Conservation (phyloP, 1,140 invertebrate genomes). For the Cherax destructor region DNA sequence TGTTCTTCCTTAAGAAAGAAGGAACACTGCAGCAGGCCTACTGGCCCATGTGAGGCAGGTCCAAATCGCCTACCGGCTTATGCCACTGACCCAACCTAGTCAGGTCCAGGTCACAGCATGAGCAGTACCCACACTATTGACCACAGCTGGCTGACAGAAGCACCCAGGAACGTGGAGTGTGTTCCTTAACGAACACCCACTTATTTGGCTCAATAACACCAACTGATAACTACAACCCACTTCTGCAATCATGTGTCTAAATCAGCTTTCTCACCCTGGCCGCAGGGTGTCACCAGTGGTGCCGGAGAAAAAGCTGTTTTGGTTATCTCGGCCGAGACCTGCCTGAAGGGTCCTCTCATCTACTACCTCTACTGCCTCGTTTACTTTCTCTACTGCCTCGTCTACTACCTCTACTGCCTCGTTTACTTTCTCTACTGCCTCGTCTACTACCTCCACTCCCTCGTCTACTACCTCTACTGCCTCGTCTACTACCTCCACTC, state of each 20-base stretch:
- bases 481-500: too few species aligned
- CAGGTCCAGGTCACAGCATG: too few species aligned
- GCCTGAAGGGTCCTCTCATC: background rate
- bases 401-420: too few species aligned
- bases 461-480: too few species aligned
- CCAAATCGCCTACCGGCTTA: too few species aligned
- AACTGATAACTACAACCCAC: background rate
- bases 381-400: too few species aligned
- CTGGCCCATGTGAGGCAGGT: too few species aligned
- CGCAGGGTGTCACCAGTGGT: background rate
- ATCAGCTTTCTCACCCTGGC: background rate
- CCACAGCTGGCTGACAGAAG: background rate
- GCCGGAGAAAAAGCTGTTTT: background rate
- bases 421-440: too few species aligned
- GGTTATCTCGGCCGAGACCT: background rate
- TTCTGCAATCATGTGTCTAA: background rate
- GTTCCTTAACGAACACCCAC: background rate
- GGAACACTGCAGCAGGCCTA: too few species aligned
- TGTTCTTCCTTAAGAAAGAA: too few species aligned
- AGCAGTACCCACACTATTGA: background rate
- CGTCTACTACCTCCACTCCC: too few species aligned
- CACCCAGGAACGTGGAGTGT: background rate
- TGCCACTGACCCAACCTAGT: too few species aligned
- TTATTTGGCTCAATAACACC: constrained; percentile 1
- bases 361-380: background rate